These are phyloP conservation scores for Semnornis frantzii DNA, from an alignment of 2,113 vertebrate genomes.

Conservation along the genomic window DNA sequence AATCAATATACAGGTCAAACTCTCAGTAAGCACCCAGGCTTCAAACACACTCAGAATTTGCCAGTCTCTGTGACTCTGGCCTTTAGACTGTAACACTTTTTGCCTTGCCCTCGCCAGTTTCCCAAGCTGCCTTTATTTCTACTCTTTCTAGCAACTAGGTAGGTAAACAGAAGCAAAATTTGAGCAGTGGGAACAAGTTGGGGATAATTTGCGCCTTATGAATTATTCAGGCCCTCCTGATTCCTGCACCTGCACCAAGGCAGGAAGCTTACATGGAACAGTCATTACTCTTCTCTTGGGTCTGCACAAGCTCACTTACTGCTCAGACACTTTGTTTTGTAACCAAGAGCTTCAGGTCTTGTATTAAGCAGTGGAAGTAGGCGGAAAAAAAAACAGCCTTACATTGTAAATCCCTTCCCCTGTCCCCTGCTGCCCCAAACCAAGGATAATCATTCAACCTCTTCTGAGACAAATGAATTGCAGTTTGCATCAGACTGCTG, in stretches of 20 bases:
- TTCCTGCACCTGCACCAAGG: conserved; percentile 79
- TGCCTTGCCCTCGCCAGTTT: not conserved
- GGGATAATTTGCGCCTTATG: conserved; percentile 75
- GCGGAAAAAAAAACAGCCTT: not conserved
- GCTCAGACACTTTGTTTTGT: conserved; percentile 70
- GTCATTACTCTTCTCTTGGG: conserved; percentile 71
- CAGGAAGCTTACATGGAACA: conserved; percentile 71
- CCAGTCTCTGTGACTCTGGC: not conserved
- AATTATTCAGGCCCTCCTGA: conserved; percentile 78
- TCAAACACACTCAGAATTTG: conserved; percentile 14
- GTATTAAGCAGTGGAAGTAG: conserved; percentile 22
- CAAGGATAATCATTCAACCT: conserved; percentile 1
- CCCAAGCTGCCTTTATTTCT: conserved; percentile 36
- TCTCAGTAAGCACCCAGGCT: not conserved
- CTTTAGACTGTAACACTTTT: conserved; percentile 28
- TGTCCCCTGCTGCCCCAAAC: not conserved
- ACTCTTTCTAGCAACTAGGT: conserved; percentile 48
- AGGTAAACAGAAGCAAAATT: conserved; percentile 72
- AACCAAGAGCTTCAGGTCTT: conserved; percentile 66
- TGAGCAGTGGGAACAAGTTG: conserved; percentile 51
- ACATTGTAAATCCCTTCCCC: not conserved
- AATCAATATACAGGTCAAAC: conserved; percentile 18
- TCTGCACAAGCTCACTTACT: conserved; percentile 60
- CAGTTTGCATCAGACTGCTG: not conserved
- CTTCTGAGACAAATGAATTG: conserved; percentile 7